These are phyloP conservation scores for Agelastica alni DNA, from an alignment of 2,888 invertebrate genomes.

Conservation along the genomic window DNA sequence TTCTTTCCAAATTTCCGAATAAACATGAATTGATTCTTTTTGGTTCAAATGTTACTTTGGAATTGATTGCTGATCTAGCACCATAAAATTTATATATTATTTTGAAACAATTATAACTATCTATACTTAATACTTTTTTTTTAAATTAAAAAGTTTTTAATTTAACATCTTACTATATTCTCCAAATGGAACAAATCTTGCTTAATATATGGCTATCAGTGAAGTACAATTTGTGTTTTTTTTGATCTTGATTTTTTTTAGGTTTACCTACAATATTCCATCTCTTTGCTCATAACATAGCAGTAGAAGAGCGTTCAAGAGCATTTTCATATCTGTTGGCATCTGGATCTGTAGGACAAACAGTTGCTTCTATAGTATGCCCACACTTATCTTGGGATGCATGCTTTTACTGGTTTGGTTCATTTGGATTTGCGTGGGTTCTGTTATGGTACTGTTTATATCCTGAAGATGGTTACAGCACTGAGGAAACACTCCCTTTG, in stretches of 20 bases:
- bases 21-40: too few species aligned
- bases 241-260: constrained; percentile 46
- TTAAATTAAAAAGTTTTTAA: too few species aligned
- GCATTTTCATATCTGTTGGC: constrained; percentile 76
- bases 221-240: neutral
- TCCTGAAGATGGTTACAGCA: constrained; percentile 58
- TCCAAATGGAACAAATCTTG: too few species aligned
- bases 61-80: too few species aligned
- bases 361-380: constrained; percentile 72
- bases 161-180: too few species aligned
- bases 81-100: too few species aligned
- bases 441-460: constrained; percentile 67
- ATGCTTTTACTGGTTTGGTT: constrained; percentile 71
- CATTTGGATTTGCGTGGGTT: constrained; percentile 70
- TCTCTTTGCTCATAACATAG: constrained; percentile 72
- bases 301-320: constrained; percentile 71
- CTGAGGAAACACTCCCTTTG: constrained; percentile 62
- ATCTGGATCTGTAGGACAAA: constrained; percentile 75
- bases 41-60: too few species aligned
- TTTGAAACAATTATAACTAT: too few species aligned
- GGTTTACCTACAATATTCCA: constrained; percentile 77
- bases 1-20: too few species aligned
- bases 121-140: too few species aligned
- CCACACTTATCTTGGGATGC: constrained; percentile 70
- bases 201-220: neutral